A percentile compares a stretch with the other conserved stretches of the same genome.
Conservation (phyloP, 92 coral and sea anemone genomes). For the Palythoa heliodiscus region DNA sequence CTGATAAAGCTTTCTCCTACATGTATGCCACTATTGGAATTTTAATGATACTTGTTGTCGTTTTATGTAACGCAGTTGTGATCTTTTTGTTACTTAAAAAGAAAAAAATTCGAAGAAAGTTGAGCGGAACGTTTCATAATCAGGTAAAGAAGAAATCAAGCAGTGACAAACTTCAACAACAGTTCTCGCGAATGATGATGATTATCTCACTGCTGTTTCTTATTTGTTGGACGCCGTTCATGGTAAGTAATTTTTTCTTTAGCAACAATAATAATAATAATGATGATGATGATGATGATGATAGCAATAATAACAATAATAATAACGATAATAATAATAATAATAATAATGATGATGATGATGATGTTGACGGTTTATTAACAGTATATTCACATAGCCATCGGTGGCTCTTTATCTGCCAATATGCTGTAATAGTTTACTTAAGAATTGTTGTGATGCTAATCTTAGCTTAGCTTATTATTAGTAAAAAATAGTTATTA, state of each 20-base stretch:
- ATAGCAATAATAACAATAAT: no score
- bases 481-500: no score
- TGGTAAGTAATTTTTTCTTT: constrained; percentile 17
- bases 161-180: constrained; percentile 36
- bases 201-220: constrained; percentile 21
- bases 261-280: no score
- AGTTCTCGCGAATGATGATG: constrained; percentile 40
- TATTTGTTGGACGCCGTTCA: constrained; percentile 37
- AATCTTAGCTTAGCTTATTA: no score
- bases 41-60: constrained; percentile 55
- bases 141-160: background rate
- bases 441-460: no score
- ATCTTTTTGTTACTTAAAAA: constrained; percentile 38
- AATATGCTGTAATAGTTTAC: no score
- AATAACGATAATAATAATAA: no score
- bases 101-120: constrained; percentile 12
- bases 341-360: no score
- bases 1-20: constrained; percentile 64
- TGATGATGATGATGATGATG: no score
- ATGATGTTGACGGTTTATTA: no score
- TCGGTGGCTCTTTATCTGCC: no score
- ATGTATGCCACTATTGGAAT: constrained; percentile 74
- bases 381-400: no score
- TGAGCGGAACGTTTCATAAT: background rate
- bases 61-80: constrained; percentile 65